Percentiles rank a stretch among this genome's conserved stretches.
These are phyloP conservation scores for Rhodeus uyekii DNA, from an alignment of 2,797 vertebrate genomes.

Conservation along the genomic window DNA sequence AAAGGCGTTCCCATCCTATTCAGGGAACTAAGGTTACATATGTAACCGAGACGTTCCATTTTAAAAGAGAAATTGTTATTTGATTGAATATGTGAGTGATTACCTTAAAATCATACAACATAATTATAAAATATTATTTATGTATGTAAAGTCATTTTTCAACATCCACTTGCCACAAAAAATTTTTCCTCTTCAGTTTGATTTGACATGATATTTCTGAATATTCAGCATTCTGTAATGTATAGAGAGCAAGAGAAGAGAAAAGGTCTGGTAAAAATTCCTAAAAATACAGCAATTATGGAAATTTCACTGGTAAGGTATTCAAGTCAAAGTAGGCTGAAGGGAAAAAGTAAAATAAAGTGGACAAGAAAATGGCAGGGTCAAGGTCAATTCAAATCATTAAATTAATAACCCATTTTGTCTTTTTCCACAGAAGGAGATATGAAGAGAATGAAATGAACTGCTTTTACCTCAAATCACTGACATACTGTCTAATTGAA, in stretches of 20 bases:
- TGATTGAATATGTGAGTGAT: not conserved
- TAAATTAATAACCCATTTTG: conserved; percentile 21
- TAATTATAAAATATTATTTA: not conserved
- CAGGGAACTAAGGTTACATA: no score
- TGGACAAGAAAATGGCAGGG: conserved; percentile 4
- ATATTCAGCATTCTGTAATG: conserved; percentile 29
- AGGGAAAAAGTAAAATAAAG: not conserved
- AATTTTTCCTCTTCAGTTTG: not conserved
- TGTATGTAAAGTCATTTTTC: not conserved
- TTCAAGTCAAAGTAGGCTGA: conserved; percentile 29
- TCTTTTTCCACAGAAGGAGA: not conserved
- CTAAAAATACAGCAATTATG: conserved; percentile 39
- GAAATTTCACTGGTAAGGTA: conserved; percentile 44
- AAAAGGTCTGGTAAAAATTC: not conserved
- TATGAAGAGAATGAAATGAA: not conserved
- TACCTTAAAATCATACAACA: not conserved
- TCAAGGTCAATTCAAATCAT: conserved; percentile 12
- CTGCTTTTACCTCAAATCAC: not conserved
- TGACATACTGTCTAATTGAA: not conserved
- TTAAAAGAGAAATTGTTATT: no score
- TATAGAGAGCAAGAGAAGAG: not conserved
- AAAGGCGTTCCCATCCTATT: no score
- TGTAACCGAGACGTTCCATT: no score
- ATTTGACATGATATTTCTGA: conserved; percentile 15
- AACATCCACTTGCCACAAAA: not conserved